Conservation (phyloP, 2,797 vertebrate species). For the Danio albolineatus region DNA sequence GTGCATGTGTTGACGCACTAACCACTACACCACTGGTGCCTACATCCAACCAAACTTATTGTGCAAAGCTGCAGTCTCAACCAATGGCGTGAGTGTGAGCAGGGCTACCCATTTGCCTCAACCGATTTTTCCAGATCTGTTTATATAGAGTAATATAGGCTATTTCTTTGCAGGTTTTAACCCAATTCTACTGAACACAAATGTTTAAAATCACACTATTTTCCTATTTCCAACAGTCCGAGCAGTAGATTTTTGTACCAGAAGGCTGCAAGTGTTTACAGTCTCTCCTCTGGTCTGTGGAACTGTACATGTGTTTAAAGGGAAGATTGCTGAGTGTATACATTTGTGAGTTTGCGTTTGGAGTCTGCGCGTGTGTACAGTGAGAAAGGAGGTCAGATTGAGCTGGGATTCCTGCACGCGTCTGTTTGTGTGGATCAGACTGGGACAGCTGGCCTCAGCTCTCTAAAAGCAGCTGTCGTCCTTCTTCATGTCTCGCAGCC, state of each 20-base stretch:
- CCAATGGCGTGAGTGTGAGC: too few relatives aligned
- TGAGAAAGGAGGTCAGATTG: constrained; percentile 64
- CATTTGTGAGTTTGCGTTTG: constrained; percentile 47
- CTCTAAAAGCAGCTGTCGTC: constrained; percentile 74
- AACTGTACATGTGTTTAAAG: constrained; percentile 11
- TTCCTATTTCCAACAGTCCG: background rate
- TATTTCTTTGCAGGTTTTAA: background rate
- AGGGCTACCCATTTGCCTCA: too few relatives aligned
- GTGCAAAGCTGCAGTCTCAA: too few relatives aligned
- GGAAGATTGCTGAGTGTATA: constrained; percentile 49
- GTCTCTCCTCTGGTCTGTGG: constrained; percentile 3
- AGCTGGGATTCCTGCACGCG: constrained; percentile 81
- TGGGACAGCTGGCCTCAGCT: constrained; percentile 74
- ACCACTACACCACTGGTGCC: too few relatives aligned
- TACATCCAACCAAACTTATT: too few relatives aligned
- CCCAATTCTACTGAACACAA: background rate
- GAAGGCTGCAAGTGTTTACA: constrained; percentile 6
- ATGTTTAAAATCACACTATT: background rate
- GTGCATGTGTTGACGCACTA: too few relatives aligned
- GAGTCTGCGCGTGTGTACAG: constrained; percentile 43
- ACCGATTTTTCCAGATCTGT: background rate
- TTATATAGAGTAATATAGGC: background rate
- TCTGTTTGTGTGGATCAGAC: constrained; percentile 76
- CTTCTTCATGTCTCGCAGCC: constrained; percentile 48
- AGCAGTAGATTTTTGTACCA: background rate